phyloP scores from a whole-genome alignment of 2,888 invertebrate species.

The Synanthedon myopaeformis region DNA sequence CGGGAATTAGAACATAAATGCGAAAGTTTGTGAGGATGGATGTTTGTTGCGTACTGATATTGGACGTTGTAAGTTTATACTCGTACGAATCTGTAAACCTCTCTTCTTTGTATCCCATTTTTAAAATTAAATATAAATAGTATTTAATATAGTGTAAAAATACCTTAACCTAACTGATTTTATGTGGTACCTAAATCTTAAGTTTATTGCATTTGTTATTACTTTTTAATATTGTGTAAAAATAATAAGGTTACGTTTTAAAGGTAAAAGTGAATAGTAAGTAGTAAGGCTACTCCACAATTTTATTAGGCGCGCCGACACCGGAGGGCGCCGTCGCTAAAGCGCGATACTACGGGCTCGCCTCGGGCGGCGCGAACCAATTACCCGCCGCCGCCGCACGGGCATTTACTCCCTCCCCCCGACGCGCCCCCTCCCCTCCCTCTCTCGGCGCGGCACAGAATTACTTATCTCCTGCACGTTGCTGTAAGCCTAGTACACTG shows the following conservation, averaged over 20 bases:
- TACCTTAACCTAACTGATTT: background rate
- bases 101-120: too few species aligned
- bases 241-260: background rate
- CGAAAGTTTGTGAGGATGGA: too few species aligned
- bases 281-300: conserved; percentile 26
- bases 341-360: conserved; percentile 69
- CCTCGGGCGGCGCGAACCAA: conserved; percentile 71
- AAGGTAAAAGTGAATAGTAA: too few species aligned
- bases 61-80: too few species aligned
- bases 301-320: conserved; percentile 42
- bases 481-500: conserved; percentile 52
- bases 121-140: too few species aligned
- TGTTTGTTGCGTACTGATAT: too few species aligned
- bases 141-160: background rate
- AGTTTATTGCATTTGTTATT: background rate
- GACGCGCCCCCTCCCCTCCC: conserved; percentile 3
- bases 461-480: conserved; percentile 51
- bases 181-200: background rate
- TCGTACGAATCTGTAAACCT: too few species aligned
- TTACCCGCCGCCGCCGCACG: conserved; percentile 56
- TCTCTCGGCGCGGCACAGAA: conserved; percentile 33
- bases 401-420: conserved; percentile 1
- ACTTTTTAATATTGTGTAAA: background rate
- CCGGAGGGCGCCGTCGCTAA: conserved; percentile 70
- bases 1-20: too few species aligned